Percentiles rank a stretch among this genome's conserved stretches.
phyloP scores from a whole-genome alignment of 2,888 invertebrate species.

The Pyrrhia umbra region DNA sequence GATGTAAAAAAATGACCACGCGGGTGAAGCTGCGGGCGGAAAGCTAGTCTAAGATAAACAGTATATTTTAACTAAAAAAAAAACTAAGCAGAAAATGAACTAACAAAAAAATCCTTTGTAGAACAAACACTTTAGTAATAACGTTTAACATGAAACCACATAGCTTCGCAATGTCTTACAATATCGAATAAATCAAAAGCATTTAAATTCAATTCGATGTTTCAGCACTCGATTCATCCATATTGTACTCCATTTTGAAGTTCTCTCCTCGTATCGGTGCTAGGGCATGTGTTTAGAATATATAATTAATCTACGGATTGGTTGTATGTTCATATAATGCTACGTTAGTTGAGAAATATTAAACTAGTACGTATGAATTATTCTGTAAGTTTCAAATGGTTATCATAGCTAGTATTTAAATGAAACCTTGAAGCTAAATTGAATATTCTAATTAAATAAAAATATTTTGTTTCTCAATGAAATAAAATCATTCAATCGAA shows the following conservation, averaged over 20 bases:
- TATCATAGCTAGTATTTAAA: too few relatives aligned
- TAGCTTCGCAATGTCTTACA: slow-evolving; percentile 7
- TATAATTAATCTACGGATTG: slow-evolving; percentile 29
- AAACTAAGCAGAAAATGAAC: not conserved
- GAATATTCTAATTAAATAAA: too few relatives aligned
- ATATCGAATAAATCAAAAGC: slow-evolving; percentile 25
- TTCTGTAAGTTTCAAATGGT: not conserved
- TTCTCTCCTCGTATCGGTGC: slow-evolving; percentile 16
- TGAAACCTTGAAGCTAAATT: too few relatives aligned
- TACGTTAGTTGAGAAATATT: slow-evolving; percentile 11
- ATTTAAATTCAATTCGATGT: slow-evolving; percentile 46
- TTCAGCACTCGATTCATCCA: slow-evolving; percentile 32
- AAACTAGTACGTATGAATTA: not conserved
- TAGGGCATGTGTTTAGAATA: slow-evolving; percentile 33
- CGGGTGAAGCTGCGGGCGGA: too few relatives aligned
- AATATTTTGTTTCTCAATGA: too few relatives aligned
- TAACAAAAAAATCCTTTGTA: not conserved
- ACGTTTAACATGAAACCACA: not conserved
- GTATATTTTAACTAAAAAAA: not conserved
- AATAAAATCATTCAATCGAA: too few relatives aligned
- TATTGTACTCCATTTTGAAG: slow-evolving; percentile 39
- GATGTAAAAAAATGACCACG: too few relatives aligned
- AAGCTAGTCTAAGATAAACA: too few relatives aligned
- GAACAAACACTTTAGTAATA: not conserved
- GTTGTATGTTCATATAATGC: slow-evolving; percentile 28